phyloP scores from a whole-genome alignment of 2,888 invertebrate species.

The Acanthopleura granulata region DNA sequence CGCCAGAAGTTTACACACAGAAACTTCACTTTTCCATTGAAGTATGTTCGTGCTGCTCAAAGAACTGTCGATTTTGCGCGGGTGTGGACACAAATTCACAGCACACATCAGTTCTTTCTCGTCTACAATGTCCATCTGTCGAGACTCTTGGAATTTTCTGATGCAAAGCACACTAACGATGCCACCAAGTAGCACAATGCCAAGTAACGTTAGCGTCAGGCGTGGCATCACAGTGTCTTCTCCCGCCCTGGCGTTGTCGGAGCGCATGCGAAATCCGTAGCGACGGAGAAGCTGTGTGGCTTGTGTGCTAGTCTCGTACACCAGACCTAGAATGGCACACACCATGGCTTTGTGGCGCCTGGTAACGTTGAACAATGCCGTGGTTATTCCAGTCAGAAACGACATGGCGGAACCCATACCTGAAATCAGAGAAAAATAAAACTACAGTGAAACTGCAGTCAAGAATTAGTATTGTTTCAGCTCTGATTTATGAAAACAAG shows the following conservation, averaged over 20 bases:
- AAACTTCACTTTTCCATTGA: not conserved
- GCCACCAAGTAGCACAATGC: not conserved
- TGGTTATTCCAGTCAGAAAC: not conserved
- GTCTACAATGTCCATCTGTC: not conserved
- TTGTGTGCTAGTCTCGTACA: slow-evolving; percentile 4
- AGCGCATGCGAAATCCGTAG: not conserved
- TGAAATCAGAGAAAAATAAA: not conserved
- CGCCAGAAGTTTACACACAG: not conserved
- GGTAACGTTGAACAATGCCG: not conserved
- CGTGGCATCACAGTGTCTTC: not conserved
- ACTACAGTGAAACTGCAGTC: no score
- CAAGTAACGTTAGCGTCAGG: not conserved
- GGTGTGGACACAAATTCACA: not conserved
- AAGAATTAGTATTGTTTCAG: no score
- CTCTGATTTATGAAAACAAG: no score
- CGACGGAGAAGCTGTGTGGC: not conserved
- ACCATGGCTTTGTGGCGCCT: not conserved
- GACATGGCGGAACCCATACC: not conserved
- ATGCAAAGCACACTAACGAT: not conserved
- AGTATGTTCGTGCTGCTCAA: not conserved
- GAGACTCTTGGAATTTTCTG: slow-evolving; percentile 1
- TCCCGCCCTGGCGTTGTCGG: not conserved
- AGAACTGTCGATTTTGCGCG: not conserved
- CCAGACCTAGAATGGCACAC: not conserved
- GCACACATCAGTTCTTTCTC: not conserved